Evolutionary conservation across 2,113 vertebrate species (phyloP), one percentile per base, ranked within the genome.

Genomic region (Menidia beryllina): DNA sequence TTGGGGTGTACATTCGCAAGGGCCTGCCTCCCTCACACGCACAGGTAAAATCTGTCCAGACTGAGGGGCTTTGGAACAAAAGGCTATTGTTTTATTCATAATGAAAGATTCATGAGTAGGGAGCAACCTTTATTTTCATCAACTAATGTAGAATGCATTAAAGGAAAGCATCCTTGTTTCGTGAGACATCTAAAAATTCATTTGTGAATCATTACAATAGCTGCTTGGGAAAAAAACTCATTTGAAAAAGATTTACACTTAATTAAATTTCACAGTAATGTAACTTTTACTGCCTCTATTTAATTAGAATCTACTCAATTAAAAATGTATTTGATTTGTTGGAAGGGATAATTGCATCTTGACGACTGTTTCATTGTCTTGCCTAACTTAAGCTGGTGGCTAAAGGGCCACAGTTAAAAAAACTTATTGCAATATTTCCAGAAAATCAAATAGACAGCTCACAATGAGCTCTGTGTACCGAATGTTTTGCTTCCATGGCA

Each of bases 1-100:
- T 99, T 3, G 98, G 97, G 41, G 96, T 99, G 66, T 99, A 99
- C 85, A 98, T 98, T 67, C 92, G 98, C 91, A 98, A 97, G 83
- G 97, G 97, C 80, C 94, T 99, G 47, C 95, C 96, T 49, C 98
- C 98, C 0, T 98, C 97, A 27, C 98, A 99, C 36, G 97, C 97
- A 43, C 98, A 99, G 97, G 88, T 91, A 85, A 64, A 34, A 57
- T 50, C 43, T 30, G 10, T 34, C 19, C 47, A 24, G 14, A 66
- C 30, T 38, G 0, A n/a, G n/a, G 34, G 67, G 25, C 63, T 56
- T 49, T 26, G 17, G 56, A 49, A 34, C 27, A 62, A 27, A 52
- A 13, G n/a, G 26, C 39, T 53, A 76, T 68, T 45, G 55, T 54
- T 77, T 38, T 61, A 53, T 70, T 70, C 49, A 85, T 73, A 57